Evolutionary conservation across 2,113 vertebrate genomes (phyloP).

Genomic region (Alces alces): DNA sequence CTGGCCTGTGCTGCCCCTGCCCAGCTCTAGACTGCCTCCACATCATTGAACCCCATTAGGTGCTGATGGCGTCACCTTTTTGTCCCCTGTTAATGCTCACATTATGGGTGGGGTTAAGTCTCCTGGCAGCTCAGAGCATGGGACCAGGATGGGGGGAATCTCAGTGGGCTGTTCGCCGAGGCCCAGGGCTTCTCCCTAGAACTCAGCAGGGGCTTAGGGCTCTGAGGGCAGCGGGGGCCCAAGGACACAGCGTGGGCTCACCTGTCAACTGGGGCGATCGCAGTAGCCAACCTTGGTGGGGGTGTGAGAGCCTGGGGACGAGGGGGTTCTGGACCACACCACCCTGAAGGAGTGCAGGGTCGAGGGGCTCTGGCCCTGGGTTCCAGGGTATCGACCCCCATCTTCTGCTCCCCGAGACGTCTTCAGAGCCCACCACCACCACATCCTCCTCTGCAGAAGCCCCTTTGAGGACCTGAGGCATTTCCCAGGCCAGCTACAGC

Average conservation of each 20-base stretch:
- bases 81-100: not conserved
- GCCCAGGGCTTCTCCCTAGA: not conserved
- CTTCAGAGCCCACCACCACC: not conserved
- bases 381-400: not conserved
- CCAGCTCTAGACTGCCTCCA: not conserved
- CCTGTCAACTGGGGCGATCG: fast-evolving
- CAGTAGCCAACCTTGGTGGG: not conserved
- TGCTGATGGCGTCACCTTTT: no score
- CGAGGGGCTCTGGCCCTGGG: not conserved
- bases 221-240: fast-evolving
- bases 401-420: not conserved
- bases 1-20: not conserved
- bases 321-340: fast-evolving
- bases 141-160: not conserved
- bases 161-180: not conserved
- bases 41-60: not conserved
- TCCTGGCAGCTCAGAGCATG: not conserved
- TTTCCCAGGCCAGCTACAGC: not conserved
- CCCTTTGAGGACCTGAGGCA: not conserved
- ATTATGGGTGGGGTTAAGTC: no score
- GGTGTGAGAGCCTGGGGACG: no score
- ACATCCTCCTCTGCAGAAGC: not conserved
- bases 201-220: not conserved
- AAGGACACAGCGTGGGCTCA: not conserved
- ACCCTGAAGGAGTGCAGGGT: not conserved